These are phyloP conservation scores for Chlorops oryzae DNA, from an alignment of 1,140 invertebrate genomes.

Conservation along the genomic window DNA sequence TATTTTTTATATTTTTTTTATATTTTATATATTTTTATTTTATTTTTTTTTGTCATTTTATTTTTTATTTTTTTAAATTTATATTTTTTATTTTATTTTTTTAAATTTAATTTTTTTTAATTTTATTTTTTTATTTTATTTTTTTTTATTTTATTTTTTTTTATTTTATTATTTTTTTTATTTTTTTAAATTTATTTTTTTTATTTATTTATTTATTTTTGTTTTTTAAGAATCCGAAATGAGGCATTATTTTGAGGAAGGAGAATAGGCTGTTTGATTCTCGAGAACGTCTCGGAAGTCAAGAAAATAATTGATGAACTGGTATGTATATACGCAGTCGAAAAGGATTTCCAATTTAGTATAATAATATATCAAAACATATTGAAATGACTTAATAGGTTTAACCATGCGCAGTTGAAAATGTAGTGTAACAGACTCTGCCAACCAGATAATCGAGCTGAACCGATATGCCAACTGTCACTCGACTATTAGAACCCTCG, in stretches of 20 bases:
- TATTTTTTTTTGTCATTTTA: background rate
- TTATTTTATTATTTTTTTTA: background rate
- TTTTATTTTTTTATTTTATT: background rate
- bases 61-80: background rate
- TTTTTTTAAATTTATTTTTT: background rate
- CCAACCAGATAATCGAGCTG: no score
- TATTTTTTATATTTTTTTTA: background rate
- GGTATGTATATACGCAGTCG: no score
- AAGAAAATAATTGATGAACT: no score
- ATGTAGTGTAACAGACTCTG: no score
- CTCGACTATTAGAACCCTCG: no score
- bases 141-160: no score
- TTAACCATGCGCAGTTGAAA: no score
- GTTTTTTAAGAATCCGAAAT: no score
- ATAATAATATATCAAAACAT: no score
- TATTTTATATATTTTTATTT: background rate
- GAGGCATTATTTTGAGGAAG: constrained; percentile 7
- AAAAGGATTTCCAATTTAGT: no score
- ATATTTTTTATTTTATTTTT: background rate
- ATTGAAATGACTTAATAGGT: no score
- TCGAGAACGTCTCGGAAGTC: constrained; percentile 12
- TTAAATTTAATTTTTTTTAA: background rate
- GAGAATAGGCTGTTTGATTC: constrained; percentile 5
- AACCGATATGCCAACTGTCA: no score
- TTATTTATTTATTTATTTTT: constrained; percentile 5